These are phyloP conservation scores for Phrynocephalus forsythii DNA, from an alignment of 2,797 vertebrate species.

Conservation along the genomic window DNA sequence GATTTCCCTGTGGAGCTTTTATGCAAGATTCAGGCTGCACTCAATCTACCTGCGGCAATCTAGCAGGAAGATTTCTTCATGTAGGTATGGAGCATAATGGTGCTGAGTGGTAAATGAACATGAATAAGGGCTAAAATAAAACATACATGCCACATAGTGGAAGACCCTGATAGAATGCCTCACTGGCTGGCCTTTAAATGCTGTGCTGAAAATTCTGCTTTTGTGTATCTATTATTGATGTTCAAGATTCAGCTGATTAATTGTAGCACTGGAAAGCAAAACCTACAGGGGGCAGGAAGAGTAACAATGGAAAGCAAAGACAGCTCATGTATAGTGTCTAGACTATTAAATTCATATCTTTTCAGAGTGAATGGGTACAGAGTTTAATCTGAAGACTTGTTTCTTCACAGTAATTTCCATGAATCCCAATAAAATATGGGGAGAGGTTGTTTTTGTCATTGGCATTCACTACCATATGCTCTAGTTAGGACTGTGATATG, in stretches of 20 bases:
- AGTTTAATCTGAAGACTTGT: neutral
- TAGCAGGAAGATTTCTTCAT: constrained; percentile 45
- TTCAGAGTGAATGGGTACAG: neutral
- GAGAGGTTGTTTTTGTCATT: neutral
- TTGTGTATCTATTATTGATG: neutral
- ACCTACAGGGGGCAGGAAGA: neutral
- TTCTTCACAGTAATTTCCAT: constrained; percentile 15
- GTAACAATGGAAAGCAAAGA: neutral
- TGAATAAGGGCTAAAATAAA: constrained; percentile 39
- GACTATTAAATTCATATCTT: neutral
- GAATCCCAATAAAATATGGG: neutral
- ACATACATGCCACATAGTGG: constrained; percentile 9
- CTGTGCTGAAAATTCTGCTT: constrained; percentile 10
- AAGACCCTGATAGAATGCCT: neutral
- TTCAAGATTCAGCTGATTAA: constrained; percentile 39
- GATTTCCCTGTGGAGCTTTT: constrained; percentile 47
- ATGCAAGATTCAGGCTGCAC: constrained; percentile 47
- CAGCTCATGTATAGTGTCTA: neutral
- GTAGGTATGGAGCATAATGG: neutral
- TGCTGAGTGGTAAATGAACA: constrained; percentile 35
- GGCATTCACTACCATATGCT: neutral
- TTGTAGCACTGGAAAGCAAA: constrained; percentile 37
- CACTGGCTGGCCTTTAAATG: constrained; percentile 18
- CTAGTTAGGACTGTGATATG: neutral
- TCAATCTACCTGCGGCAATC: constrained; percentile 17